A percentile compares a stretch with the other conserved stretches of the same genome.
Conservation (phyloP, 2,888 invertebrate species). For the Sepioteuthis lessoniana region DNA sequence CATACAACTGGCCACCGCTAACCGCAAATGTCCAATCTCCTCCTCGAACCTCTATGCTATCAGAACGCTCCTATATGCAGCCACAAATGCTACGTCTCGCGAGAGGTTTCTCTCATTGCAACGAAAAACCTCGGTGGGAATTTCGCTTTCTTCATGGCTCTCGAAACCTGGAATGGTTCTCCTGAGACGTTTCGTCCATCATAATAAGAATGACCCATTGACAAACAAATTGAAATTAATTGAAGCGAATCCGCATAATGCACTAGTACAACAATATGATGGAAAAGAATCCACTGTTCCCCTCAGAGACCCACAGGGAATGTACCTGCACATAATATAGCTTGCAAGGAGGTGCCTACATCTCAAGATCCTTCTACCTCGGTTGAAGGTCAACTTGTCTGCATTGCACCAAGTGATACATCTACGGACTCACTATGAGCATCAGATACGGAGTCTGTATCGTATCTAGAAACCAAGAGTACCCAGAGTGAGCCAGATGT, state of each 20-base stretch:
- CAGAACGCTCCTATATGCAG: no score
- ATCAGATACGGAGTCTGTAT: neutral
- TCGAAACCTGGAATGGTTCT: neutral
- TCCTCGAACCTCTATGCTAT: no score
- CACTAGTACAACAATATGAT: no score
- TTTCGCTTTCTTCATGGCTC: neutral
- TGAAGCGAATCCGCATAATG: no score
- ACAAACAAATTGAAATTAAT: no score
- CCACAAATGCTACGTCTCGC: no score
- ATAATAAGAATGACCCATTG: neutral
- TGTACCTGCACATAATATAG: neutral
- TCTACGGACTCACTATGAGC: neutral
- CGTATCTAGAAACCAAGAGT: neutral
- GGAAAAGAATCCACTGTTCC: neutral
- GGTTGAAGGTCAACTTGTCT: neutral
- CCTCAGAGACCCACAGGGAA: neutral
- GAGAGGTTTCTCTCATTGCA: no score
- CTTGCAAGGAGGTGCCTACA: neutral
- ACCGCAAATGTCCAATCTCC: no score
- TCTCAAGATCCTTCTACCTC: neutral
- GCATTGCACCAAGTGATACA: neutral
- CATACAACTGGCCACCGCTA: no score
- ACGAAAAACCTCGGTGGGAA: neutral
- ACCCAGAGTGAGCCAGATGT: neutral
- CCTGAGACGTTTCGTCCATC: neutral